A percentile compares a stretch with the other conserved stretches of the same genome.
These are phyloP conservation scores for Pogonocherus hispidulus DNA, from an alignment of 2,888 invertebrate species.

Conservation along the genomic window DNA sequence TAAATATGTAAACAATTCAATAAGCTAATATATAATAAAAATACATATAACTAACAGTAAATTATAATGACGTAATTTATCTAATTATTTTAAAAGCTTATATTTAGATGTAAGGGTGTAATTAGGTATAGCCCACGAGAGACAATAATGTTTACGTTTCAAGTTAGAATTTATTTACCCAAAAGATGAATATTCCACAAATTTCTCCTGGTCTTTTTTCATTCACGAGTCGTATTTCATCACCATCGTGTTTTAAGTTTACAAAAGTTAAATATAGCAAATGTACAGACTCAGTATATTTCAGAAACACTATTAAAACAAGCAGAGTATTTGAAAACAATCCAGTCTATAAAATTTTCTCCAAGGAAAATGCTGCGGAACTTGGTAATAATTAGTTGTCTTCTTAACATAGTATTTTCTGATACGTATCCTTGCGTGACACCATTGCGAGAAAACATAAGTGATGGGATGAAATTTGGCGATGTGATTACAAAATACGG, in stretches of 20 bases:
- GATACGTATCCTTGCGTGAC: neutral
- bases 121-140: too few relatives aligned
- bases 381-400: conserved; percentile 1
- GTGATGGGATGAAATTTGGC: neutral
- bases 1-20: too few relatives aligned
- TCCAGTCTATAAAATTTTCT: conserved; percentile 16
- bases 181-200: conserved; percentile 15
- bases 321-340: conserved; percentile 20
- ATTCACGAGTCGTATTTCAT: conserved; percentile 25
- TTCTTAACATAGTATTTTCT: neutral
- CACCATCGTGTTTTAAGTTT: conserved; percentile 22
- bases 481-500: conserved; percentile 6
- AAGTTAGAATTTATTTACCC: conserved; percentile 5
- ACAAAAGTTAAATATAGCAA: conserved; percentile 40
- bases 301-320: conserved; percentile 19
- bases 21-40: too few relatives aligned
- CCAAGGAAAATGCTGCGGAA: conserved; percentile 5
- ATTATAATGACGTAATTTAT: too few relatives aligned
- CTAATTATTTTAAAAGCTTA: too few relatives aligned
- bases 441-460: conserved; percentile 1
- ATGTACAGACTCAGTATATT: conserved; percentile 25
- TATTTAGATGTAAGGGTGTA: too few relatives aligned
- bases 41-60: too few relatives aligned
- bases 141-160: too few relatives aligned
- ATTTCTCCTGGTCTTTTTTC: neutral